Conservation (phyloP, 1,140 invertebrate species). For the Belonocnema kinseyi region DNA sequence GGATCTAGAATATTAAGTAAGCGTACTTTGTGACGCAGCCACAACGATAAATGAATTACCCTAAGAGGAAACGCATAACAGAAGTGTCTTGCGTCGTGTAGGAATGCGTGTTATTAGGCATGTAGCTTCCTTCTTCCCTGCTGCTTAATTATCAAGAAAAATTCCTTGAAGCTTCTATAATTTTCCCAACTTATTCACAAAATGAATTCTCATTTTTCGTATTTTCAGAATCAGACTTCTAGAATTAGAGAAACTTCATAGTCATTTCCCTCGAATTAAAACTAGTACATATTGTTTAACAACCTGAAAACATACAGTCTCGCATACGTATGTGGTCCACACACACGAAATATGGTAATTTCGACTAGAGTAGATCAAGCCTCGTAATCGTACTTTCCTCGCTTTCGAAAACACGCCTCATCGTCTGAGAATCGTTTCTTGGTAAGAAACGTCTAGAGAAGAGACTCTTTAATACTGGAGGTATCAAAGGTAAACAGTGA, state of each 20-base stretch:
- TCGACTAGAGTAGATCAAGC: background rate
- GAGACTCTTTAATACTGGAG: background rate
- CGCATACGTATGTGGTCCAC: constrained; percentile 5
- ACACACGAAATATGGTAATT: background rate
- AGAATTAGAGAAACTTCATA: background rate
- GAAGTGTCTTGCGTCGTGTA: constrained; percentile 22
- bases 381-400: background rate
- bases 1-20: constrained; percentile 24
- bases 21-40: constrained; percentile 16
- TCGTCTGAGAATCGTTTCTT: constrained; percentile 43
- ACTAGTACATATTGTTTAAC: constrained; percentile 16
- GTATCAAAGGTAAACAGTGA: too few relatives aligned
- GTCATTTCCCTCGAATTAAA: background rate
- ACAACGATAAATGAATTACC: constrained; percentile 9
- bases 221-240: background rate
- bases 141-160: background rate
- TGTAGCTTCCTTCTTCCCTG: background rate
- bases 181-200: background rate
- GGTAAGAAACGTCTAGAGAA: constrained; percentile 46
- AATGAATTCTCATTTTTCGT: background rate
- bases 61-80: background rate
- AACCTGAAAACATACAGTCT: constrained; percentile 22
- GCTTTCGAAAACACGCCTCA: background rate
- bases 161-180: background rate
- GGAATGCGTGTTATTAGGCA: constrained; percentile 27